Evolutionary conservation across 2,888 invertebrate genomes (phyloP), one percentile per base, ranked within the genome.

Genomic region (Polymixis lichenea): DNA sequence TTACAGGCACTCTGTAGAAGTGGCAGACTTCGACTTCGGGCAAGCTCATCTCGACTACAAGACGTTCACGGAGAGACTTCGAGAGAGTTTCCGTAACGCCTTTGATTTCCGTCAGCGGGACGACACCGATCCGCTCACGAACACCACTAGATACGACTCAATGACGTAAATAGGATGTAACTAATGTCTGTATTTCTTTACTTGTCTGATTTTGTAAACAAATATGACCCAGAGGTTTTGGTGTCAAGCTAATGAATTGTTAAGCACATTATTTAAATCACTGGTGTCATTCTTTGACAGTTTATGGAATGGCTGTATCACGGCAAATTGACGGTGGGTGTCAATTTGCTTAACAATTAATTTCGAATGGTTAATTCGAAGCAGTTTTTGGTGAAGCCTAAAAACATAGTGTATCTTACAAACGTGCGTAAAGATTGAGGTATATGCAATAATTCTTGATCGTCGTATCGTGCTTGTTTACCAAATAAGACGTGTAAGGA

Each of bases 21-120:
- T 98, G 22, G 99, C 99, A 0, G 98, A 99, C 93, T 99, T 99
- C 90, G 98, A 99, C 93, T 99, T 99, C 92, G 98, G 98, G 0
- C 98, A 97, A 90, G 97, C 98, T 25, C 98, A 98, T 86, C 97
- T 98, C 95, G 98, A 98, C 90, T 99, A 98, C 92, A 98, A 98
- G 95, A 98, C 98, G 28, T 99, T 99, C 92, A 97, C 97, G 70
- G 98, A 98, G 91, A 97, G 99, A 62, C 97, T 99, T 1, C 96
- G 98, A 58, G 98, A 98, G 86, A 98, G 98, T 62, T 97, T 99
- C 90, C 90, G 93, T 17, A 95, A 93, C 83, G 95, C 96, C 0
- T 93, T 96, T 85, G 91, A 94, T 83, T 95, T 95, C 85, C 90
- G 94, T 49, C 91, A 92, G 38, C 88, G 91, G 32, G 95, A 95